phyloP scores from a whole-genome alignment of 2,888 invertebrate genomes.

The Xanthorhoe spadicearia region DNA sequence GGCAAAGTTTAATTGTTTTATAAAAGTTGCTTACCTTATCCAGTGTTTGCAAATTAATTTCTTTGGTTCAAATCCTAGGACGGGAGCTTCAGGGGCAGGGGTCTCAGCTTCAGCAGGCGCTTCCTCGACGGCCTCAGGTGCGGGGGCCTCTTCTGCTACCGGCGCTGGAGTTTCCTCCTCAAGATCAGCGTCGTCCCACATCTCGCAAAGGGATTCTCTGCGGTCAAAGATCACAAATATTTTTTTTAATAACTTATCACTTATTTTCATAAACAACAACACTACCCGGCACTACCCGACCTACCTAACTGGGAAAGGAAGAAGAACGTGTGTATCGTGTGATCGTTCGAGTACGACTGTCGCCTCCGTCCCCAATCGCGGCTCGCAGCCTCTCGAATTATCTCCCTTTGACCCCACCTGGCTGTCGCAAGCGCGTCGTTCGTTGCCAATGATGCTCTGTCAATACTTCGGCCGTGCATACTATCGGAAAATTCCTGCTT shows the following conservation, averaged over 20 bases:
- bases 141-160: constrained; percentile 56
- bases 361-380: constrained; percentile 60
- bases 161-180: constrained; percentile 75
- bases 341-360: constrained; percentile 80
- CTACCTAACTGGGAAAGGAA: constrained; percentile 74
- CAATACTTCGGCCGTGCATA: constrained; percentile 77
- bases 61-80: constrained; percentile 84
- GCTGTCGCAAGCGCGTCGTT: constrained; percentile 70
- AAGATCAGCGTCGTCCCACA: constrained; percentile 84
- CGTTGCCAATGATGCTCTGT: constrained; percentile 82
- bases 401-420: constrained; percentile 79
- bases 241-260: constrained; percentile 47
- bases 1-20: neutral
- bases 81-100: constrained; percentile 70
- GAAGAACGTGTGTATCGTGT: constrained; percentile 73
- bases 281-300: constrained; percentile 54
- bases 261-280: constrained; percentile 40
- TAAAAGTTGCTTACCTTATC: constrained; percentile 86
- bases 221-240: constrained; percentile 64
- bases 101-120: constrained; percentile 74
- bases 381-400: constrained; percentile 78
- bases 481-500: constrained; percentile 68
- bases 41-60: constrained; percentile 92
- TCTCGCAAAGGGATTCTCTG: constrained; percentile 72
- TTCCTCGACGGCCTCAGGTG: constrained; percentile 40